These are phyloP conservation scores for Acanthiza pusilla DNA, from an alignment of 2,797 vertebrate species.

Conservation along the genomic window DNA sequence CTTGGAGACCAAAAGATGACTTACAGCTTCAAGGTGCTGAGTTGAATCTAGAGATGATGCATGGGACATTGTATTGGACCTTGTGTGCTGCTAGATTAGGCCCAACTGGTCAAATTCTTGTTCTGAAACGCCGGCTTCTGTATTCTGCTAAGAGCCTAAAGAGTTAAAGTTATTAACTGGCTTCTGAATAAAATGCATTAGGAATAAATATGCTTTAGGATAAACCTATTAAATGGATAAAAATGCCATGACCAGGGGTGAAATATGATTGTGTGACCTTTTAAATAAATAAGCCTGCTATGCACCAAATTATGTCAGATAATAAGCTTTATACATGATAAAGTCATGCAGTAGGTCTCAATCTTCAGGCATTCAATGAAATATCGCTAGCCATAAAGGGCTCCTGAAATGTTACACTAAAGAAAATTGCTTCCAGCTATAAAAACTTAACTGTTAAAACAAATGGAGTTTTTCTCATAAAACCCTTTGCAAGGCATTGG, in stretches of 20 bases:
- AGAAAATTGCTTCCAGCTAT: constrained; percentile 61
- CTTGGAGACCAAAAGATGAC: neutral
- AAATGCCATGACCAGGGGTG: constrained; percentile 58
- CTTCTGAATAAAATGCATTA: constrained; percentile 46
- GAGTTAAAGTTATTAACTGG: constrained; percentile 51
- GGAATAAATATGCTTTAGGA: constrained; percentile 56
- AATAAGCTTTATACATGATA: constrained; percentile 64
- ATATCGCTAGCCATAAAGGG: constrained; percentile 15
- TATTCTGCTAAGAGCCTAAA: neutral
- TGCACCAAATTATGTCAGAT: constrained; percentile 59
- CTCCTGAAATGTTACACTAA: constrained; percentile 50
- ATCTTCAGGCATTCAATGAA: constrained; percentile 43
- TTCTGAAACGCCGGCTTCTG: neutral
- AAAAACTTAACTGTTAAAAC: constrained; percentile 54
- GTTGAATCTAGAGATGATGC: neutral
- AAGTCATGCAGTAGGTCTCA: constrained; percentile 42
- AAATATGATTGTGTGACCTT: constrained; percentile 66
- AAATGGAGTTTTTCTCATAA: constrained; percentile 33
- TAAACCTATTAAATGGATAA: constrained; percentile 66
- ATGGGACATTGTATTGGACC: neutral
- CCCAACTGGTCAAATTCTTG: neutral
- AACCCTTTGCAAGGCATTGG: neutral
- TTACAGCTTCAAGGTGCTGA: neutral
- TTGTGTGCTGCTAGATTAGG: neutral
- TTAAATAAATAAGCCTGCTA: constrained; percentile 63